Base-by-base conservation (phyloP, 1,140 invertebrate species). In the Muscidifurax raptorellus region DNA sequence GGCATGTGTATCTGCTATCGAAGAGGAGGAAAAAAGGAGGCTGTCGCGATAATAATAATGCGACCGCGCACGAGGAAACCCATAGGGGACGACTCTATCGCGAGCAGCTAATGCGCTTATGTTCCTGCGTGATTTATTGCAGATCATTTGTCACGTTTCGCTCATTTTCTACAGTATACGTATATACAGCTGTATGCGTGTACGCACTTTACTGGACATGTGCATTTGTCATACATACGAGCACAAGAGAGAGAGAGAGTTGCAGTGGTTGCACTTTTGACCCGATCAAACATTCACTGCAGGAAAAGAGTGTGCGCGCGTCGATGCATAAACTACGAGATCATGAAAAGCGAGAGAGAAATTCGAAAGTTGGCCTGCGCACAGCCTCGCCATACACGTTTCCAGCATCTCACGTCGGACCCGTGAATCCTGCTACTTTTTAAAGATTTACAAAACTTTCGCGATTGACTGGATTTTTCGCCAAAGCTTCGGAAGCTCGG, bases 361-460 rank as follows among this genome's bases (percentile, higher is more conserved):
- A 69, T 69, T 69, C 66, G 28, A 69, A 69, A 69, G 66, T 69
- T 67, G 7, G 27, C 64, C 10, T 69, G n/a, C 18, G 7, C 7
- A 47, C 40, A 40, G 13, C 64, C 22, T 2, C n/a, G 22, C n/a
- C 10, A 6, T 13, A 69, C 66, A 69, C 66, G 27, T 66, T 66
- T 66, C 1, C 64, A 66, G 28, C 69, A 10, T 32, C 44, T 47
- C 28, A n/a, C 22, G 44, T 52, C 10, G 40, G 47, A 13, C 6
- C 25, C 32, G 13, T 66, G 32, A 47, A 69, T 72, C 36, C n/a
- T 30, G 72, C 66, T n/a, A 74, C 47, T 84, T 80, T 78, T 84
- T 28, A 84, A 84, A 84, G 76, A 84, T 84, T 84, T 84, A 80
- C 67, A 84, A 74, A 84, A 84, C 69, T 84, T 80, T 80, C 5